Evolutionary conservation across 1,140 invertebrate genomes (phyloP).

Genomic region (Drosophila ananassae): DNA sequence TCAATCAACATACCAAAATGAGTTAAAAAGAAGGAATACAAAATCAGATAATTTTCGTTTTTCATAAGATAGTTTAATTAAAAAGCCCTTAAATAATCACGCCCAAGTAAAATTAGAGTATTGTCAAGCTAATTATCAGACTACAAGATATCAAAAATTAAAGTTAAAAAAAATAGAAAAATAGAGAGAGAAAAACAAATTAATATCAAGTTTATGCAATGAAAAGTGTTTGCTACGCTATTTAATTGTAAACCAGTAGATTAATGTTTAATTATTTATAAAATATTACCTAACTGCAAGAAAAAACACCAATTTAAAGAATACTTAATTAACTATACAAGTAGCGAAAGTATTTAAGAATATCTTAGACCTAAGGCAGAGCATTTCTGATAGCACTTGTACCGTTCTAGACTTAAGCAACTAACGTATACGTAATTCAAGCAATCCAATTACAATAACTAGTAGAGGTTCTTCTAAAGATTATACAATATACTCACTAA

Average conservation of each 20-base stretch:
- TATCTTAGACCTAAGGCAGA: slow-evolving; percentile 67
- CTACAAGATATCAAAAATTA: slow-evolving; percentile 20
- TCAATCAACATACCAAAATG: slow-evolving; percentile 60
- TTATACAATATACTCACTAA: neutral
- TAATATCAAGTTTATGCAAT: neutral
- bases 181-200: slow-evolving; percentile 15
- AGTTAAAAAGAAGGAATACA: slow-evolving; percentile 9
- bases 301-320: slow-evolving; percentile 53
- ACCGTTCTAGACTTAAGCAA: slow-evolving; percentile 55
- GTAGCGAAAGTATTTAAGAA: slow-evolving; percentile 9
- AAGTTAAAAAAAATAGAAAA: slow-evolving; percentile 13
- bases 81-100: slow-evolving; percentile 64
- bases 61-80: slow-evolving; percentile 39
- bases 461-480: slow-evolving; percentile 6
- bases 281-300: slow-evolving; percentile 49
- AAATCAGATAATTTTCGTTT: slow-evolving; percentile 31
- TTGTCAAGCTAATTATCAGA: slow-evolving; percentile 18
- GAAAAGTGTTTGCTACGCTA: slow-evolving; percentile 76
- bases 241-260: slow-evolving; percentile 23
- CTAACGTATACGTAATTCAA: slow-evolving; percentile 44
- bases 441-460: slow-evolving; percentile 38
- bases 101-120: slow-evolving; percentile 54
- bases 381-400: slow-evolving; percentile 73
- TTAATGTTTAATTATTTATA: neutral
- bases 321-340: neutral